Evolutionary conservation across 2,113 vertebrate genomes (phyloP).

Genomic region (Pseudonaja textilis): DNA sequence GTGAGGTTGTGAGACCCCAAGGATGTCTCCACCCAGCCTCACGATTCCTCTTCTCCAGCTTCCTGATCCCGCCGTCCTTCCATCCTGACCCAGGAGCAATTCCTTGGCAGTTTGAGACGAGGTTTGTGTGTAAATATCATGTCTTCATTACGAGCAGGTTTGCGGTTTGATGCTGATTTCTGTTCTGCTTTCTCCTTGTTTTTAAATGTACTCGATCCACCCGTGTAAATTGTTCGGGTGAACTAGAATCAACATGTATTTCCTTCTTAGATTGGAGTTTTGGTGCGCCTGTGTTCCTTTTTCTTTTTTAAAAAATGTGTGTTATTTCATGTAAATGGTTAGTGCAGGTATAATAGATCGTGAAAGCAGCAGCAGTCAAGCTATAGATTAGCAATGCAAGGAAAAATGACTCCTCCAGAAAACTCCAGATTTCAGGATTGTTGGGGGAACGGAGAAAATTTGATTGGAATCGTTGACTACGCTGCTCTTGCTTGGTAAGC

Average conservation of each 20-base stretch:
- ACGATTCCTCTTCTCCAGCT: background rate
- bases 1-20: too few species aligned
- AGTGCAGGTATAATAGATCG: background rate
- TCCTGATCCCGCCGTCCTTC: background rate
- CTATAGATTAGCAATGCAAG: too few species aligned
- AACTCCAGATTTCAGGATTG: background rate
- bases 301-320: background rate
- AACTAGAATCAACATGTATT: background rate
- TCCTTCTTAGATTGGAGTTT: background rate
- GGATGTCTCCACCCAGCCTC: background rate
- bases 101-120: background rate
- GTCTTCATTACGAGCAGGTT: background rate
- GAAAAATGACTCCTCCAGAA: background rate
- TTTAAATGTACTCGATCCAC: background rate
- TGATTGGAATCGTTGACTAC: background rate
- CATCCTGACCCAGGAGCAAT: too few species aligned
- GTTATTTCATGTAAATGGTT: background rate
- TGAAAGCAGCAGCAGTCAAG: background rate
- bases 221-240: background rate
- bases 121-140: background rate
- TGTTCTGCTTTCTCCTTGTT: fast-evolving
- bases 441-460: background rate
- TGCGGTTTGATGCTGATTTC: fast-evolving
- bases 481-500: background rate
- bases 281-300: fast-evolving